phyloP scores from a whole-genome alignment of 2,888 invertebrate species.

The Endotricha flammealis region DNA sequence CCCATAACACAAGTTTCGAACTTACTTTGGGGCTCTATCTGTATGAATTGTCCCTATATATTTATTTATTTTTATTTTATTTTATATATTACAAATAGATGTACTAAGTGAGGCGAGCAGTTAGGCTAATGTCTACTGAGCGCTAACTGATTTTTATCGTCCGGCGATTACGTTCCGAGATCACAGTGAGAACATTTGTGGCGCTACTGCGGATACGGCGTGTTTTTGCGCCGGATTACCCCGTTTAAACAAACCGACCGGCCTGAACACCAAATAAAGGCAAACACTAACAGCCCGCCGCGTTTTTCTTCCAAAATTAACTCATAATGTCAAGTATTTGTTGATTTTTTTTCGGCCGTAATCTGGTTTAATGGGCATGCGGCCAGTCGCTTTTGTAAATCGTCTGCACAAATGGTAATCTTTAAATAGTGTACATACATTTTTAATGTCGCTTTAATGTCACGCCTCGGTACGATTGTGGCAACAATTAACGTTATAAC shows the following conservation, averaged over 20 bases:
- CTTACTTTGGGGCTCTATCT: no score
- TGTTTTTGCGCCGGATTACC: slow-evolving; percentile 68
- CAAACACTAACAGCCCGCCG: slow-evolving; percentile 63
- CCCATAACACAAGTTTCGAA: no score
- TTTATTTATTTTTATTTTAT: no score
- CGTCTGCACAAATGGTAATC: slow-evolving; percentile 69
- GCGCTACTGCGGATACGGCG: slow-evolving; percentile 34
- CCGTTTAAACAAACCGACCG: slow-evolving; percentile 70
- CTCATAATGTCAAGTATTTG: slow-evolving; percentile 74
- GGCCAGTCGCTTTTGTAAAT: slow-evolving; percentile 73
- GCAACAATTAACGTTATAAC: slow-evolving; percentile 70
- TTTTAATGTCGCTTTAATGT: slow-evolving; percentile 71
- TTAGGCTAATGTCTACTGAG: slow-evolving; percentile 51
- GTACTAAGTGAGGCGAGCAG: no score
- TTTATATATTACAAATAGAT: no score
- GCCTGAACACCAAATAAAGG: slow-evolving; percentile 71
- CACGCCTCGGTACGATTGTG: slow-evolving; percentile 58
- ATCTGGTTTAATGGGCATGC: slow-evolving; percentile 74
- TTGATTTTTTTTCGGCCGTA: slow-evolving; percentile 69
- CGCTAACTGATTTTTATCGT: slow-evolving; percentile 70
- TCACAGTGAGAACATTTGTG: slow-evolving; percentile 59
- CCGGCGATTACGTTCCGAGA: slow-evolving; percentile 57
- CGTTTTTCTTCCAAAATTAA: slow-evolving; percentile 77
- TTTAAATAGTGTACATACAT: slow-evolving; percentile 72
- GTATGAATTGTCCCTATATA: no score